These are phyloP conservation scores for Tuta absoluta DNA, from an alignment of 2,888 invertebrate species.

Conservation along the genomic window DNA sequence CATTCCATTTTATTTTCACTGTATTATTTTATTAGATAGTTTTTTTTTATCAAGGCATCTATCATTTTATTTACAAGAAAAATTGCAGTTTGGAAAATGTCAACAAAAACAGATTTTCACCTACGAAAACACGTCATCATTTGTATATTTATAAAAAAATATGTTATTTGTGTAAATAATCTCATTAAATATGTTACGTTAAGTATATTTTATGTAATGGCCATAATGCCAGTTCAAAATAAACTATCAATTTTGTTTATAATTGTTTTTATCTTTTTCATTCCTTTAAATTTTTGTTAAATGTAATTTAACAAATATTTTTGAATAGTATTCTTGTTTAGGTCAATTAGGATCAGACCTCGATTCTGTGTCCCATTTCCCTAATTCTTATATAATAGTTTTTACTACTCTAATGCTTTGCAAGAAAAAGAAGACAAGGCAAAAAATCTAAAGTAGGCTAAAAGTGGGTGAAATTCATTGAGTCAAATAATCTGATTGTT, in stretches of 20 bases:
- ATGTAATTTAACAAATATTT: too few relatives aligned
- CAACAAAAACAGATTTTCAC: background rate
- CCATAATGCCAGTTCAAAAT: conserved; percentile 2
- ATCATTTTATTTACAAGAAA: background rate
- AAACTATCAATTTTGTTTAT: conserved; percentile 14
- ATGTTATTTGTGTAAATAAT: conserved; percentile 20
- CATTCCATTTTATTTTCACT: conserved; percentile 14
- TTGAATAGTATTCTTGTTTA: too few relatives aligned
- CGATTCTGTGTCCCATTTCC: too few relatives aligned
- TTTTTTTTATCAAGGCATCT: background rate
- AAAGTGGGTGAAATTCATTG: too few relatives aligned
- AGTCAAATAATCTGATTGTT: too few relatives aligned
- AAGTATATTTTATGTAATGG: conserved; percentile 20
- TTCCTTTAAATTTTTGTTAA: background rate
- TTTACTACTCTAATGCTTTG: too few relatives aligned
- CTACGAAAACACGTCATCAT: background rate
- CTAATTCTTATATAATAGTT: too few relatives aligned
- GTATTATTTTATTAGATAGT: background rate
- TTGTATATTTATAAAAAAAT: background rate
- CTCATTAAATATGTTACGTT: conserved; percentile 14
- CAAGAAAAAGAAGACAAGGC: too few relatives aligned
- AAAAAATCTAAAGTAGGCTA: too few relatives aligned
- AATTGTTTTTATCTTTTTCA: background rate
- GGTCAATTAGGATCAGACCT: too few relatives aligned
- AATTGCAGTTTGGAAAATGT: background rate